Base-by-base conservation (phyloP, 2,888 invertebrate species). In the Epirrhoe tristata region DNA sequence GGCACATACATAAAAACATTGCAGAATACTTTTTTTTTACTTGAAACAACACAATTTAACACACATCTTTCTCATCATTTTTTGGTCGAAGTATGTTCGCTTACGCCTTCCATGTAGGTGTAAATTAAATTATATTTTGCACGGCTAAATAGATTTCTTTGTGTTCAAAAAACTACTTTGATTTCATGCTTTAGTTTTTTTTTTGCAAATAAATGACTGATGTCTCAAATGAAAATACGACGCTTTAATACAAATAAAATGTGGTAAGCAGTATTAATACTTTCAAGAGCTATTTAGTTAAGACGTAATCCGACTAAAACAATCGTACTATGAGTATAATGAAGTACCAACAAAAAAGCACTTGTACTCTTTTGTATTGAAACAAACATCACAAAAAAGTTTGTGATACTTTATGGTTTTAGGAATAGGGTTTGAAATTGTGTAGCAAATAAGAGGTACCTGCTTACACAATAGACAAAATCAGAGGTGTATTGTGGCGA, bases 391-490 rank as follows among this genome's bases (percentile, higher is more conserved):
- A 16, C 24, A 24, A 24, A 24, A 24, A 24, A 58, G 46, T 32
- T 66, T 46, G 48, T 36, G 17, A 43, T 0, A 43, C 24, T 16
- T 31, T 59, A 54, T n/a, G 1, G 0, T 12, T 14, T 5, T 43
- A 17, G 2, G 17, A 39, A 48, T 53, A 63, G 17, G 39, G 63
- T 60, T 53, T 24, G 51, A 31, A 52, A 59, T 63, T 12, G 50
- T 14, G 12, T 52, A 14, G 32, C 58, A 55, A 31, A 59, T 5
- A 32, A 10, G 55, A 56, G 72, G 77, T 87, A 87, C 88, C 88
- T 87, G 88, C 77, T 58, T 66, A 66, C 64, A 88, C 86, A 89
- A 89, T 85, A 76, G 80, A 73, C 77, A 78, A 81, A 89, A 89
- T 88, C 86, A 88, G 86, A 87, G 78, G 74, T 72, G 79, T 78